phyloP scores from a whole-genome alignment of 2,113 vertebrate genomes.

The Columba livia region DNA sequence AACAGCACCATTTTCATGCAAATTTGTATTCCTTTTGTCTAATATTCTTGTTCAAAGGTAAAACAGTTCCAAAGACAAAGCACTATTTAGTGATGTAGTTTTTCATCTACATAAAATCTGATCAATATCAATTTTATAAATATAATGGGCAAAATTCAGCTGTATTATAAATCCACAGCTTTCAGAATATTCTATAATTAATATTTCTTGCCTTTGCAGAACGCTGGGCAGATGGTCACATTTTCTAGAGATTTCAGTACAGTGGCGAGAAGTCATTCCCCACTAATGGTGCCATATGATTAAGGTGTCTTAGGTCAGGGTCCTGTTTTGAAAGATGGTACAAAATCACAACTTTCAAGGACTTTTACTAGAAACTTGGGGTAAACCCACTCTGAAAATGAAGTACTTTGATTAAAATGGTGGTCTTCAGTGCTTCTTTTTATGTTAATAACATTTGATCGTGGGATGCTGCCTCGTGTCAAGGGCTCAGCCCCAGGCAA shows the following conservation, averaged over 20 bases:
- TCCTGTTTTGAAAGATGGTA: neutral
- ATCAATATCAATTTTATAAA: neutral
- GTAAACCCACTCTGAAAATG: neutral
- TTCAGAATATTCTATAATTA: neutral
- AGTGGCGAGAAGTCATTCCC: neutral
- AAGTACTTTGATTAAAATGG: neutral
- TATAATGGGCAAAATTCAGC: neutral
- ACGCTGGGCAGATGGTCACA: neutral
- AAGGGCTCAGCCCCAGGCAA: neutral
- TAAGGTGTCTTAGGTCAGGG: neutral
- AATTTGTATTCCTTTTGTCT: neutral
- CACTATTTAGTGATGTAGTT: neutral
- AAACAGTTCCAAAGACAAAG: neutral
- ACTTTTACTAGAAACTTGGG: neutral
- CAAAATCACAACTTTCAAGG: neutral
- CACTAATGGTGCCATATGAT: neutral
- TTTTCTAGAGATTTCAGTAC: neutral
- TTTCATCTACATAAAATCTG: neutral
- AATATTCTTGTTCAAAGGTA: neutral
- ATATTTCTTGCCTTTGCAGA: neutral
- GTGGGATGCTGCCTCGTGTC: neutral
- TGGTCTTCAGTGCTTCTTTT: neutral
- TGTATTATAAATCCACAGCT: neutral
- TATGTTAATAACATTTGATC: neutral
- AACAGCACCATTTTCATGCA: slow-evolving; percentile 9